These are phyloP conservation scores for Mormyrops attenuatus DNA, from an alignment of 2,797 vertebrate species.

Conservation along the genomic window DNA sequence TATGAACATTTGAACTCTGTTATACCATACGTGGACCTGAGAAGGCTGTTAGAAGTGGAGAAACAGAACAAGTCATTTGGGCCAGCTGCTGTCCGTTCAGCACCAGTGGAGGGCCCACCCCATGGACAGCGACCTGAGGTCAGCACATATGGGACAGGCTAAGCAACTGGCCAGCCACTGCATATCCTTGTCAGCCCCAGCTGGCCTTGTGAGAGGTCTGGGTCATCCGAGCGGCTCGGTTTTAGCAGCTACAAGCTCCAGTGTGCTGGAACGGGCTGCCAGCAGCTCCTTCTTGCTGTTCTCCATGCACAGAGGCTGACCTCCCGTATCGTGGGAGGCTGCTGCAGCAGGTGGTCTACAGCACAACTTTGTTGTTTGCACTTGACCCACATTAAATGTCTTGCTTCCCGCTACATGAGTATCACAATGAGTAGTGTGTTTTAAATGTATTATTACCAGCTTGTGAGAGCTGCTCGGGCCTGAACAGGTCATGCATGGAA, in stretches of 20 bases:
- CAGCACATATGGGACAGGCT: background rate
- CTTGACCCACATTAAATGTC: background rate
- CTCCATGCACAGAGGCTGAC: background rate
- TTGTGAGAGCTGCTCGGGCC: background rate
- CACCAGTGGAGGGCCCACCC: background rate
- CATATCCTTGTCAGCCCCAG: background rate
- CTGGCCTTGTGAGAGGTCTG: background rate
- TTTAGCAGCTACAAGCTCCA: background rate
- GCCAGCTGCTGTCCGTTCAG: constrained; percentile 14
- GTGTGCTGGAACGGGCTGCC: background rate
- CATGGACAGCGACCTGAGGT: background rate
- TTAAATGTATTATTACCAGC: background rate
- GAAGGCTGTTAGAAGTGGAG: background rate
- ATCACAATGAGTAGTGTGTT: background rate
- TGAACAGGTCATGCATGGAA: background rate
- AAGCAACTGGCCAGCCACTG: background rate
- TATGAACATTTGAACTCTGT: background rate
- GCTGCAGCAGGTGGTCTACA: background rate
- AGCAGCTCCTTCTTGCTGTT: background rate
- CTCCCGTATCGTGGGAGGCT: background rate
- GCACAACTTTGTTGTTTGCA: background rate
- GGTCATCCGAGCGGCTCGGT: background rate
- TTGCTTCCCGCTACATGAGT: background rate
- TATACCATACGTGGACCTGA: no score
- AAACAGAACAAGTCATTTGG: no score